A percentile compares a stretch with the other conserved stretches of the same genome.
Evolutionary conservation across 2,888 invertebrate genomes (phyloP).

Genomic region (Cyclophora albipunctata): DNA sequence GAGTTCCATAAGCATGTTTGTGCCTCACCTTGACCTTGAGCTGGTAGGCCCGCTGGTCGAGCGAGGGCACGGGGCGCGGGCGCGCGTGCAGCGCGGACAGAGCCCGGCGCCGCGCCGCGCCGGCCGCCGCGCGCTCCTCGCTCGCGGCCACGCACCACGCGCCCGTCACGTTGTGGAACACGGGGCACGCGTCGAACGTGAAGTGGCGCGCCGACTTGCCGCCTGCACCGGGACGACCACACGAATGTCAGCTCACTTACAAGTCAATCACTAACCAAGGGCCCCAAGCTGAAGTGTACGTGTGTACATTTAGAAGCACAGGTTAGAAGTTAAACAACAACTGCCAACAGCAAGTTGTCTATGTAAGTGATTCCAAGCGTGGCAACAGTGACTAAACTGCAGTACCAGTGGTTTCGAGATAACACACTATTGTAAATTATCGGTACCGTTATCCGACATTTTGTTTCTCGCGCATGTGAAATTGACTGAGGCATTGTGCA

Average conservation of each 20-base stretch:
- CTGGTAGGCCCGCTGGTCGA: constrained; percentile 83
- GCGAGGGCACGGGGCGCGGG: constrained; percentile 66
- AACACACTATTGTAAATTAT: too few relatives aligned
- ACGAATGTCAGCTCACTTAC: background rate
- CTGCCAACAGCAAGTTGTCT: too few relatives aligned
- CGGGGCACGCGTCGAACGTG: constrained; percentile 92
- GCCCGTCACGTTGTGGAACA: constrained; percentile 81
- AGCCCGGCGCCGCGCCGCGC: constrained; percentile 63
- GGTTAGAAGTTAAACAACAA: too few relatives aligned
- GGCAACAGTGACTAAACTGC: too few relatives aligned
- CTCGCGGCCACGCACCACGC: constrained; percentile 78
- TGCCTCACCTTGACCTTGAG: constrained; percentile 68
- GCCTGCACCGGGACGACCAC: constrained; percentile 39
- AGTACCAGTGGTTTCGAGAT: too few relatives aligned
- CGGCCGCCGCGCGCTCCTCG: constrained; percentile 78
- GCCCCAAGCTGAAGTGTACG: too few relatives aligned
- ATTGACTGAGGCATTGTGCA: too few relatives aligned
- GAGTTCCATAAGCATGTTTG: constrained; percentile 67
- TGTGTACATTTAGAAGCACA: too few relatives aligned
- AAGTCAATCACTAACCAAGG: too few relatives aligned
- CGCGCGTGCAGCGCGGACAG: constrained; percentile 42
- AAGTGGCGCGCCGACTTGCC: constrained; percentile 89
- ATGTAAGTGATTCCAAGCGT: too few relatives aligned
- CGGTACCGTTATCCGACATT: too few relatives aligned
- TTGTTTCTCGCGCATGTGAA: too few relatives aligned